Conservation (phyloP, 2,888 invertebrate species). For the Tinea semifulvella region DNA sequence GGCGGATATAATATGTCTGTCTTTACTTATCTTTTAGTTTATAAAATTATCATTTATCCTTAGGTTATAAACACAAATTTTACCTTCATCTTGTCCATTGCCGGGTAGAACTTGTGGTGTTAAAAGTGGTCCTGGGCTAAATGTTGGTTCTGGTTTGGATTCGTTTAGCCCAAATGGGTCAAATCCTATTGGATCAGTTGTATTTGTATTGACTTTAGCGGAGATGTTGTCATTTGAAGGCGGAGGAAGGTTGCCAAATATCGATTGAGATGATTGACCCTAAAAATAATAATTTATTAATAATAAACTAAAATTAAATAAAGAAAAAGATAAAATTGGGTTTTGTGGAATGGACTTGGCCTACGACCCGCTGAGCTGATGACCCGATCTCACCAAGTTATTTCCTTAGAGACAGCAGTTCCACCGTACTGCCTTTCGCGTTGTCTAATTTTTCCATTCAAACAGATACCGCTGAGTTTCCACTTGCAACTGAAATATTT, state of each 20-base stretch:
- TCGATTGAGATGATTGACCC: slow-evolving; percentile 31
- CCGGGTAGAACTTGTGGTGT: slow-evolving; percentile 34
- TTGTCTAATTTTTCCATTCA: too few species aligned
- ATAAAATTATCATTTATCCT: too few species aligned
- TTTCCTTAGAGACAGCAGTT: too few species aligned
- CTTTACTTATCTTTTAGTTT: too few species aligned
- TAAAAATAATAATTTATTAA: not conserved
- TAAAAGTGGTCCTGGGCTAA: slow-evolving; percentile 27
- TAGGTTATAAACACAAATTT: too few species aligned
- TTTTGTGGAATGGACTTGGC: too few species aligned
- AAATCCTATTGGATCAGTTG: slow-evolving; percentile 55
- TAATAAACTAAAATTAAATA: not conserved
- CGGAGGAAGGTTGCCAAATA: slow-evolving; percentile 48
- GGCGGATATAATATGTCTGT: too few species aligned
- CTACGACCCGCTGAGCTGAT: too few species aligned
- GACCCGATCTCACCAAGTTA: too few species aligned
- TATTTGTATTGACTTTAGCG: slow-evolving; percentile 26
- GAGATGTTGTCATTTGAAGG: slow-evolving; percentile 19
- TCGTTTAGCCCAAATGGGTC: slow-evolving; percentile 73
- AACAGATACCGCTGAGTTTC: too few species aligned
- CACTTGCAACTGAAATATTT: too few species aligned
- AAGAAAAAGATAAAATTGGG: not conserved
- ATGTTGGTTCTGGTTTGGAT: slow-evolving; percentile 43
- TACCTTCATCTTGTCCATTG: slow-evolving; percentile 40
- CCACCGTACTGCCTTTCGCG: too few species aligned